These are phyloP conservation scores for Alethe castanea DNA, from an alignment of 2,113 vertebrate species.

Conservation along the genomic window DNA sequence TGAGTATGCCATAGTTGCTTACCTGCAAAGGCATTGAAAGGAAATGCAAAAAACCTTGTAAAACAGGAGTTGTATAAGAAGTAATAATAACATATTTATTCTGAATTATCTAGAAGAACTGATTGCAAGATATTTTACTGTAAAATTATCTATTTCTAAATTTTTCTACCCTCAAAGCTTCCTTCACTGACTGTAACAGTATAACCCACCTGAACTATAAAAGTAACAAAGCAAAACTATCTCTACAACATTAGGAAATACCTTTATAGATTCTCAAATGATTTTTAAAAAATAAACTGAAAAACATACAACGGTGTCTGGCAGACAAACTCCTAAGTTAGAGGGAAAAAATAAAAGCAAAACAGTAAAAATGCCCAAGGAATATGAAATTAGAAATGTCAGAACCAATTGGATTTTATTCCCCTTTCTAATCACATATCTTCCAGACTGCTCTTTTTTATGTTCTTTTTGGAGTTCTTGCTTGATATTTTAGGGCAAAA, in stretches of 20 bases:
- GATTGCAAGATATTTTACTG: background rate
- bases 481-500: background rate
- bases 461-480: background rate
- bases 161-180: background rate
- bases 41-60: background rate
- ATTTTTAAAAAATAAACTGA: background rate
- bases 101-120: background rate
- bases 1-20: background rate
- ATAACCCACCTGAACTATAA: background rate
- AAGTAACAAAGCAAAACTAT: background rate
- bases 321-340: background rate
- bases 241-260: background rate
- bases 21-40: background rate
- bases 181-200: background rate
- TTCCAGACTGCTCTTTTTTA: background rate
- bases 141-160: background rate
- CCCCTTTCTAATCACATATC: background rate
- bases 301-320: background rate
- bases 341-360: fast-evolving
- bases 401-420: background rate
- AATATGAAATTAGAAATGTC: background rate
- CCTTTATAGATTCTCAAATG: background rate
- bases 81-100: background rate
- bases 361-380: background rate
- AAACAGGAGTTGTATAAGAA: background rate